phyloP scores from a whole-genome alignment of 2,113 vertebrate species.

The Zeus faber region DNA sequence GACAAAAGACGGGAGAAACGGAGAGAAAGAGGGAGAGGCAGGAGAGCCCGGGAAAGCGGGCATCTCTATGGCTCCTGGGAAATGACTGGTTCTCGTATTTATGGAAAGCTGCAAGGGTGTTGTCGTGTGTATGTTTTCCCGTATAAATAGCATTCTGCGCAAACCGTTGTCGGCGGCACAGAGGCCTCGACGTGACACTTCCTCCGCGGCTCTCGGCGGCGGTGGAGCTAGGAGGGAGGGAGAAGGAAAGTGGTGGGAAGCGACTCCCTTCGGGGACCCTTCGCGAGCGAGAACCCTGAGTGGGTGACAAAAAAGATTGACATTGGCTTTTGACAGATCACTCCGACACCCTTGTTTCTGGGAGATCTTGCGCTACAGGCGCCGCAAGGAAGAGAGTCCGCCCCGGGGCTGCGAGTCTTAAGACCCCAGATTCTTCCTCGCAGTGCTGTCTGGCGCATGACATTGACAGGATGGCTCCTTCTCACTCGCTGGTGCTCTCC shows the following conservation, averaged over 20 bases:
- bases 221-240: constrained; percentile 52
- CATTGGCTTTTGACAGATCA: constrained; percentile 70
- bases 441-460: constrained; percentile 41
- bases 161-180: constrained; percentile 55
- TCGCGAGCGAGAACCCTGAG: constrained; percentile 53
- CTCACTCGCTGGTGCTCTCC: not conserved
- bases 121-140: constrained; percentile 46
- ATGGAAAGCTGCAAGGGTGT: constrained; percentile 62
- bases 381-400: constrained; percentile 45
- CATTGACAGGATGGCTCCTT: constrained; percentile 40
- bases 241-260: constrained; percentile 44
- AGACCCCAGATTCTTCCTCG: constrained; percentile 50
- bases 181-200: constrained; percentile 60
- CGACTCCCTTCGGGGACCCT: constrained; percentile 46
- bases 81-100: constrained; percentile 61
- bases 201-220: constrained; percentile 44
- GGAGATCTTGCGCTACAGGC: constrained; percentile 52
- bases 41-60: too few relatives aligned
- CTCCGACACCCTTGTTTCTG: constrained; percentile 60
- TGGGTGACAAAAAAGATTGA: constrained; percentile 69
- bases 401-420: constrained; percentile 47
- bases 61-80: constrained; percentile 56
- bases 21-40: constrained; percentile 28
- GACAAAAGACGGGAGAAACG: constrained; percentile 42
- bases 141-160: constrained; percentile 60